Evolutionary conservation across 2,113 vertebrate species (phyloP).

Genomic region (Mobula birostris): DNA sequence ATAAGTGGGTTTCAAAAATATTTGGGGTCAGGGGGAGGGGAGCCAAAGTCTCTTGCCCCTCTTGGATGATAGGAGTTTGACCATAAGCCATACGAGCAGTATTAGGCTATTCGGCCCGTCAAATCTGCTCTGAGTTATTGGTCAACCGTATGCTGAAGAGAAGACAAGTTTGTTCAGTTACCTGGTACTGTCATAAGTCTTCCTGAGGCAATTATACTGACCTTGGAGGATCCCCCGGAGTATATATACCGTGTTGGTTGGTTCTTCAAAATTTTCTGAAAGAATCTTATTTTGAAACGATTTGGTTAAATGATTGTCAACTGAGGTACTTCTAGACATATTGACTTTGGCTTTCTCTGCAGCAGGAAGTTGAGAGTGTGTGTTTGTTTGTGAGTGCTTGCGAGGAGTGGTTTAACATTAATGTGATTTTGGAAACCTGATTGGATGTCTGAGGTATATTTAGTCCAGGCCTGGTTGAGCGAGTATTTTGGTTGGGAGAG

Average conservation of each 20-base stretch:
- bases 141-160: neutral
- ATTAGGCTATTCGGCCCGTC: too few species aligned
- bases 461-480: neutral
- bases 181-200: neutral
- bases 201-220: constrained; percentile 58
- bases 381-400: neutral
- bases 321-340: constrained; percentile 59
- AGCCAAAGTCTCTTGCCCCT: neutral
- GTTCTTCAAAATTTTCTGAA: constrained; percentile 50
- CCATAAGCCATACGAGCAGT: too few species aligned
- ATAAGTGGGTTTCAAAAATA: neutral
- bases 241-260: constrained; percentile 61
- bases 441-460: constrained; percentile 25
- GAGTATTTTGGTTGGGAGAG: neutral
- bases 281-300: constrained; percentile 41
- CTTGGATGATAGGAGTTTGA: neutral
- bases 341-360: constrained; percentile 43
- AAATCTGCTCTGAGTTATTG: too few species aligned
- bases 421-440: neutral
- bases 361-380: constrained; percentile 15
- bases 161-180: neutral
- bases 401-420: neutral
- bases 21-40: neutral
- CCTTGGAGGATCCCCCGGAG: constrained; percentile 92
- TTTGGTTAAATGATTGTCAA: constrained; percentile 47